phyloP scores from a whole-genome alignment of 2,113 vertebrate species.

The Eulemur macaco region DNA sequence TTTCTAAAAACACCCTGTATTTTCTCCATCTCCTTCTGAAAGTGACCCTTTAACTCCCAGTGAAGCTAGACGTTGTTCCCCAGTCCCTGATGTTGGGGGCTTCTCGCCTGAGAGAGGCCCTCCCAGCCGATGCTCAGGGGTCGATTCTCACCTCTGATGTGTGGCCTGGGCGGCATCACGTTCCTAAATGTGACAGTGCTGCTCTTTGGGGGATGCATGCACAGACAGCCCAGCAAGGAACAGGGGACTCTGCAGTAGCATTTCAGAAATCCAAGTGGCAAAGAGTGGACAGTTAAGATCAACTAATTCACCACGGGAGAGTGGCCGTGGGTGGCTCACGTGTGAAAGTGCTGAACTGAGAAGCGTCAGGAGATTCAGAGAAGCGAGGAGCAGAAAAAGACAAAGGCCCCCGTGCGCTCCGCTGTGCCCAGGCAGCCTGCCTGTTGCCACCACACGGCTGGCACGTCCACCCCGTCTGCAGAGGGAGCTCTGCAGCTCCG shows the following conservation, averaged over 20 bases:
- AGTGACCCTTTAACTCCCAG: not conserved
- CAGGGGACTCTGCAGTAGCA: accelerated
- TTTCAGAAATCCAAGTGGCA: not conserved
- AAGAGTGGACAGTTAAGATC: not conserved
- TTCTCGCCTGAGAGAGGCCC: not conserved
- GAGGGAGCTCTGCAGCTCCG: not conserved
- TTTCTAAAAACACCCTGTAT: not conserved
- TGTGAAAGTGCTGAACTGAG: accelerated
- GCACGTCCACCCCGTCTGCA: not conserved
- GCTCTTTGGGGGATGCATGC: not conserved
- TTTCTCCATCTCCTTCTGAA: not conserved
- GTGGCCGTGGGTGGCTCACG: accelerated
- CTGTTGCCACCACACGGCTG: accelerated
- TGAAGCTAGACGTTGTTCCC: not conserved
- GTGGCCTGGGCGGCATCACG: not conserved
- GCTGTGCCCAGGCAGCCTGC: not conserved
- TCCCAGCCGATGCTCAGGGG: not conserved
- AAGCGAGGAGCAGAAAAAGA: not conserved
- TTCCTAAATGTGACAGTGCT: accelerated
- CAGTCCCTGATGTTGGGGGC: not conserved
- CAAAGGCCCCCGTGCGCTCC: too few species aligned
- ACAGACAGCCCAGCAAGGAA: accelerated
- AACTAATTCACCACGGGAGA: accelerated
- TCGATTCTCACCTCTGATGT: not conserved
- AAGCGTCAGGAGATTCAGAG: accelerated